phyloP scores from a whole-genome alignment of 1,140 invertebrate species.

The Psix sp. region DNA sequence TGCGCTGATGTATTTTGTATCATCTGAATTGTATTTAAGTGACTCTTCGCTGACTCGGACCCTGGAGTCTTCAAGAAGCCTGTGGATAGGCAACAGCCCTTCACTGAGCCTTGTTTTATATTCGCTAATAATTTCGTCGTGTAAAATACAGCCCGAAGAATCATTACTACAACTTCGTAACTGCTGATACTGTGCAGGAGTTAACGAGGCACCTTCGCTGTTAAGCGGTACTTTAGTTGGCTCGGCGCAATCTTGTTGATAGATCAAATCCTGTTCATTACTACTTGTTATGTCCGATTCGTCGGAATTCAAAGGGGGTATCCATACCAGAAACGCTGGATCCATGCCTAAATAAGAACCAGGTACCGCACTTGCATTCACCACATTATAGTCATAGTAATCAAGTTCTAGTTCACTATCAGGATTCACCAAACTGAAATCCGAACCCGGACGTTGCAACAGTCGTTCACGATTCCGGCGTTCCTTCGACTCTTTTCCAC shows the following conservation, averaged over 20 bases:
- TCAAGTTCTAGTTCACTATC: constrained; percentile 88
- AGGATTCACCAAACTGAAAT: constrained; percentile 85
- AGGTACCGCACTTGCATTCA: constrained; percentile 86
- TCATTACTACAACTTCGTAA: constrained; percentile 32
- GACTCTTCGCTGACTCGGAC: constrained; percentile 71
- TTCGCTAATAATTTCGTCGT: constrained; percentile 69
- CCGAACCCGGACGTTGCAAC: constrained; percentile 82
- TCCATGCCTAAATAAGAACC: constrained; percentile 91
- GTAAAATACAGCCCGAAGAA: constrained; percentile 56
- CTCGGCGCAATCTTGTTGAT: constrained; percentile 44
- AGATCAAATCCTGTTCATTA: constrained; percentile 47
- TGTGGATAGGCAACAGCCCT: constrained; percentile 71
- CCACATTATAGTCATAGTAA: constrained; percentile 93
- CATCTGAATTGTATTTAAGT: constrained; percentile 53
- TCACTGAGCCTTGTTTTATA: constrained; percentile 68
- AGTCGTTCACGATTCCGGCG: constrained; percentile 83
- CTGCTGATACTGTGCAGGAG: constrained; percentile 65
- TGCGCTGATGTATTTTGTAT: constrained; percentile 1
- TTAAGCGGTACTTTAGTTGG: constrained; percentile 31
- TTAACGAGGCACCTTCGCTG: constrained; percentile 66
- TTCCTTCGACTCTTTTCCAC: constrained; percentile 86
- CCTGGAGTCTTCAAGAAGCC: constrained; percentile 70
- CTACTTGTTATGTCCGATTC: constrained; percentile 59
- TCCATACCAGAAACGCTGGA: constrained; percentile 90
- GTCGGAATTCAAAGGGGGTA: constrained; percentile 82